Conservation (phyloP, 2,113 vertebrate species). For the Anguilla rostrata region DNA sequence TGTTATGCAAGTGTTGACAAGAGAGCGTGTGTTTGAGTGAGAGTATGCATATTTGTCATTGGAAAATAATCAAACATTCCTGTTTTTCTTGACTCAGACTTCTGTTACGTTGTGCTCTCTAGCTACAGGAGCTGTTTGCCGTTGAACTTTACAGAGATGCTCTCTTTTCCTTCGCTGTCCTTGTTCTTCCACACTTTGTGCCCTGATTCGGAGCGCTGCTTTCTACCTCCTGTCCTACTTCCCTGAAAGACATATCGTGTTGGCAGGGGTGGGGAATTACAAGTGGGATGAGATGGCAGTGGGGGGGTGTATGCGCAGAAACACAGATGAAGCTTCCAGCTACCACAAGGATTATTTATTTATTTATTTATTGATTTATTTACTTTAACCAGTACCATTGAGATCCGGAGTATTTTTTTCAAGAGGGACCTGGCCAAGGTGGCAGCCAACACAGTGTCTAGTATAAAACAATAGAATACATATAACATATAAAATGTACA, state of each 20-base stretch:
- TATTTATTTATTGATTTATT: too few species aligned
- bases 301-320: not conserved
- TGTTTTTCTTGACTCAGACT: not conserved
- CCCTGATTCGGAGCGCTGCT: not conserved
- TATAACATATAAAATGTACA: too few species aligned
- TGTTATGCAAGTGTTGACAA: not conserved
- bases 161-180: not conserved
- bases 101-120: not conserved
- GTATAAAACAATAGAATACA: too few species aligned
- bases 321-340: not conserved
- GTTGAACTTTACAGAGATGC: not conserved
- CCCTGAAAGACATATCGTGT: constrained; percentile 52
- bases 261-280: constrained; percentile 24
- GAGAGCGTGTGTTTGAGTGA: not conserved
- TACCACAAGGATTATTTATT: not conserved
- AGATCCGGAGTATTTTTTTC: too few species aligned
- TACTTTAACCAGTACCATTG: too few species aligned
- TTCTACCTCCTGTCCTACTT: constrained; percentile 61
- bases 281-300: not conserved
- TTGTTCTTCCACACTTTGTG: not conserved
- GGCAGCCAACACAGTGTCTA: too few species aligned
- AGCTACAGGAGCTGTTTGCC: not conserved
- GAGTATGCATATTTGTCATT: not conserved
- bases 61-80: not conserved
- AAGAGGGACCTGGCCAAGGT: too few species aligned